Evolutionary conservation across 2,113 vertebrate species (phyloP).

Genomic region (Dipodomys spectabilis): DNA sequence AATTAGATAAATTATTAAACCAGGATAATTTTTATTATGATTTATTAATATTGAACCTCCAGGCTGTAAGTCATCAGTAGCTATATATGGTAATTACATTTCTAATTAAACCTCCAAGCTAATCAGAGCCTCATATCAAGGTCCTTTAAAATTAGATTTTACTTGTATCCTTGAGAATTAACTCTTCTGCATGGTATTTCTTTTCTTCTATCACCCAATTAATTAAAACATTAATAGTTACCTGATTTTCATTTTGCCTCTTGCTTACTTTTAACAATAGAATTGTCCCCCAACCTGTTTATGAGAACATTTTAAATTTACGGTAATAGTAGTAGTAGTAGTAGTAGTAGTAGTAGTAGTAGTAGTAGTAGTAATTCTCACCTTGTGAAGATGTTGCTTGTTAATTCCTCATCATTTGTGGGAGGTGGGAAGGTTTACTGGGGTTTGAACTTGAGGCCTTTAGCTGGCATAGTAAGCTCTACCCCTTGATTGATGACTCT

Average conservation of each 20-base stretch:
- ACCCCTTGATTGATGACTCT: no score
- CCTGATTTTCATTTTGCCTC: conserved; percentile 27
- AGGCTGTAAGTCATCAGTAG: background rate
- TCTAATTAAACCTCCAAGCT: conserved; percentile 53
- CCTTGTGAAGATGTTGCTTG: conserved; percentile 77
- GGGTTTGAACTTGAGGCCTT: no score
- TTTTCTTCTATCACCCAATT: background rate
- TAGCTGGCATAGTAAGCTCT: no score
- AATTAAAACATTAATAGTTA: conserved; percentile 33
- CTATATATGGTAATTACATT: conserved; percentile 28
- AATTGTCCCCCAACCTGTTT: conserved; percentile 71
- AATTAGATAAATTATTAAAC: conserved; percentile 54
- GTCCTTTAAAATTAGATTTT: conserved; percentile 27
- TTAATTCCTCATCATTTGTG: conserved; percentile 77
- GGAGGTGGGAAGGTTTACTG: no score
- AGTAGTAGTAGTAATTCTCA: conserved; percentile 68
- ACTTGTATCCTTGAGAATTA: background rate
- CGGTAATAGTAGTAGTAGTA: conserved; percentile 68
- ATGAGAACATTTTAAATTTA: conserved; percentile 77
- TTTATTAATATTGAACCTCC: conserved; percentile 33
- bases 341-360: background rate
- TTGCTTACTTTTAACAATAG: conserved; percentile 9
- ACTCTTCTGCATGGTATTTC: background rate
- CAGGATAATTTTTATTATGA: conserved; percentile 35
- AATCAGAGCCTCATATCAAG: conserved; percentile 9